Evolutionary conservation across 2,888 invertebrate species (phyloP).

Genomic region (Lithophane semibrunnea): DNA sequence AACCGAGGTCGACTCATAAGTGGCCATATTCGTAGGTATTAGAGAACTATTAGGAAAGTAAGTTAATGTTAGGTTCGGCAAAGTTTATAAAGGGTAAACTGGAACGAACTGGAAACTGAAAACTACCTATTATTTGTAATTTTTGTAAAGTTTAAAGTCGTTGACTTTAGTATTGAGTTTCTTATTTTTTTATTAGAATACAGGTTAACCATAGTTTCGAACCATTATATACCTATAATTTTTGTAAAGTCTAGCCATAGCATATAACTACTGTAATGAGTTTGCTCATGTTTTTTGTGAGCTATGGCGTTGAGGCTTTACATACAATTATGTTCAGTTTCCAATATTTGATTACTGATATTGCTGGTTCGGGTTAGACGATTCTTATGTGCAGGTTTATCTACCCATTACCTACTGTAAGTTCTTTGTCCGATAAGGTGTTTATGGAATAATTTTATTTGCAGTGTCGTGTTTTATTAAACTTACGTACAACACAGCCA

Average conservation of each 20-base stretch:
- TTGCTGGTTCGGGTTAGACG: too few species aligned
- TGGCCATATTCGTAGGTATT: slow-evolving; percentile 51
- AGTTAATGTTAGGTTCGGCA: slow-evolving; percentile 36
- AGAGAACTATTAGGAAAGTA: slow-evolving; percentile 47
- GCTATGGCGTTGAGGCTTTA: too few species aligned
- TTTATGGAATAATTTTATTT: slow-evolving; percentile 46
- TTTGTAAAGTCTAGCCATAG: background rate
- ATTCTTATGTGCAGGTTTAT: too few species aligned
- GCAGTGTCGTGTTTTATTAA: slow-evolving; percentile 97
- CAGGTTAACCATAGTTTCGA: background rate
- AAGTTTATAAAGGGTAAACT: background rate
- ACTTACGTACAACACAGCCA: slow-evolving; percentile 97
- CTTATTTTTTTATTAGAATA: background rate
- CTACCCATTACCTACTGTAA: too few species aligned
- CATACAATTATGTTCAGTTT: too few species aligned
- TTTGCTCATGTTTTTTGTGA: too few species aligned
- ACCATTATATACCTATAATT: background rate
- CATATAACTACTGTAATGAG: background rate
- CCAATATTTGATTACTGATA: background rate
- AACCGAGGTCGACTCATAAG: slow-evolving; percentile 66
- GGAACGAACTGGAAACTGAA: background rate
- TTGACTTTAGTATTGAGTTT: background rate
- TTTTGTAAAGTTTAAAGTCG: slow-evolving; percentile 6
- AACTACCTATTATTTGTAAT: background rate
- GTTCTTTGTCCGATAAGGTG: too few species aligned